Percentiles rank a stretch among this genome's conserved stretches.
Evolutionary conservation across 2,888 invertebrate species (phyloP).

Genomic region (Villa cingulata): DNA sequence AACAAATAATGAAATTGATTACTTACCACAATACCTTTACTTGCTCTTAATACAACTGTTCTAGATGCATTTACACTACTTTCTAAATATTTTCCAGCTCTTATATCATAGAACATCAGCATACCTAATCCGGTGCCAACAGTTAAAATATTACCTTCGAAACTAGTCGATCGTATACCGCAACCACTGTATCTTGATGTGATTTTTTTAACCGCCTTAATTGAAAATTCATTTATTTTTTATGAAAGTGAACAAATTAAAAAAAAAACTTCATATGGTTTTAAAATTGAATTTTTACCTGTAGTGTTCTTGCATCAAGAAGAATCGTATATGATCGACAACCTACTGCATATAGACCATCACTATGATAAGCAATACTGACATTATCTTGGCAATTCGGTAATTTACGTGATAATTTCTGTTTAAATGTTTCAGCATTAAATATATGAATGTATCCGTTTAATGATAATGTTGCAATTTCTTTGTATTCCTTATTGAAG

Average conservation of each 20-base stretch:
- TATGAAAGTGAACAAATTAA: not conserved
- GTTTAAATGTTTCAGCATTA: conserved; percentile 77
- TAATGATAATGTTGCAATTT: conserved; percentile 79
- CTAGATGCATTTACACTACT: conserved; percentile 79
- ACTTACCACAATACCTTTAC: conserved; percentile 74
- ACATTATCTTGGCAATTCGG: conserved; percentile 88
- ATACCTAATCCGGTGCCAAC: conserved; percentile 87
- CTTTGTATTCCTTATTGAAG: conserved; percentile 72
- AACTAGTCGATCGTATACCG: conserved; percentile 83
- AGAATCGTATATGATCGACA: conserved; percentile 85
- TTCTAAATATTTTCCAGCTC: conserved; percentile 82
- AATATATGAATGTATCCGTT: conserved; percentile 93
- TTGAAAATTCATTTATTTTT: not conserved
- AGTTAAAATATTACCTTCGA: conserved; percentile 78
- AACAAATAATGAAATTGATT: not conserved
- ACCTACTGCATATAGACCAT: conserved; percentile 83
- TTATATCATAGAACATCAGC: conserved; percentile 85
- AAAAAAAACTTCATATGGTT: no score
- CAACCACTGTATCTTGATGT: conserved; percentile 80
- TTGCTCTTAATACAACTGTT: conserved; percentile 75
- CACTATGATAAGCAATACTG: conserved; percentile 74
- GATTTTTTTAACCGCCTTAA: conserved; percentile 58
- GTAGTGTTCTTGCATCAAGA: conserved; percentile 76
- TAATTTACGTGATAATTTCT: conserved; percentile 73
- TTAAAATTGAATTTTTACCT: conserved; percentile 38